Conservation (phyloP, 2,888 invertebrate genomes). For the Rhingia campestris region DNA sequence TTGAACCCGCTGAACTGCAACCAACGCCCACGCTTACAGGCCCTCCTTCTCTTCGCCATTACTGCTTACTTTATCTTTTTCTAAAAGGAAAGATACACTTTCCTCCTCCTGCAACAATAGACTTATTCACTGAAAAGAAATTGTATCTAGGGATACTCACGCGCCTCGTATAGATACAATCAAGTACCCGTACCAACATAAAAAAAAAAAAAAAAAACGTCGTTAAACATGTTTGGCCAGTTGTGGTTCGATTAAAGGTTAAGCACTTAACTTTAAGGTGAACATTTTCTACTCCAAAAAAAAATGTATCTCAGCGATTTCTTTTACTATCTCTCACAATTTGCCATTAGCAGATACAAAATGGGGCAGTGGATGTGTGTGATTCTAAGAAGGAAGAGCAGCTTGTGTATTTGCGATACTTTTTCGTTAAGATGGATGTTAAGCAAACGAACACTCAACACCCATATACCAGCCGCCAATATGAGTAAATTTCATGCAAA, state of each 20-base stretch:
- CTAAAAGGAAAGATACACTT: neutral
- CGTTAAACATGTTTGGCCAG: conserved; percentile 64
- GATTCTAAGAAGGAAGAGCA: neutral
- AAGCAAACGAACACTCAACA: too few relatives aligned
- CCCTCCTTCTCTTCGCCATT: neutral
- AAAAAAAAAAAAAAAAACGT: conserved; percentile 31
- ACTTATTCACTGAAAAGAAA: neutral
- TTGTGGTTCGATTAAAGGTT: conserved; percentile 41
- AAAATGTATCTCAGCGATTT: conserved; percentile 31
- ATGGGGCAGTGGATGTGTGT: conserved; percentile 18
- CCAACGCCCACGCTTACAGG: neutral
- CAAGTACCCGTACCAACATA: too few relatives aligned
- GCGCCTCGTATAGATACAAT: neutral
- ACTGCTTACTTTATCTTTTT: neutral
- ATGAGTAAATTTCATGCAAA: neutral
- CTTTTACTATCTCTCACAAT: conserved; percentile 11
- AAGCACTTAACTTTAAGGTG: conserved; percentile 57
- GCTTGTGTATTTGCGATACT: too few relatives aligned
- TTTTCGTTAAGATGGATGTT: too few relatives aligned
- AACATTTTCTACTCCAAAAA: conserved; percentile 52
- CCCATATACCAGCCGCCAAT: too few relatives aligned
- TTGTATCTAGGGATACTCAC: neutral
- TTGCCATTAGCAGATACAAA: conserved; percentile 18
- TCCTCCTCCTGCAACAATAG: neutral
- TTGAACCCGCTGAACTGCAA: neutral